A percentile compares a stretch with the other conserved stretches of the same genome.
Conservation (phyloP, 2,113 vertebrate genomes). For the Recurvirostra avosetta region DNA sequence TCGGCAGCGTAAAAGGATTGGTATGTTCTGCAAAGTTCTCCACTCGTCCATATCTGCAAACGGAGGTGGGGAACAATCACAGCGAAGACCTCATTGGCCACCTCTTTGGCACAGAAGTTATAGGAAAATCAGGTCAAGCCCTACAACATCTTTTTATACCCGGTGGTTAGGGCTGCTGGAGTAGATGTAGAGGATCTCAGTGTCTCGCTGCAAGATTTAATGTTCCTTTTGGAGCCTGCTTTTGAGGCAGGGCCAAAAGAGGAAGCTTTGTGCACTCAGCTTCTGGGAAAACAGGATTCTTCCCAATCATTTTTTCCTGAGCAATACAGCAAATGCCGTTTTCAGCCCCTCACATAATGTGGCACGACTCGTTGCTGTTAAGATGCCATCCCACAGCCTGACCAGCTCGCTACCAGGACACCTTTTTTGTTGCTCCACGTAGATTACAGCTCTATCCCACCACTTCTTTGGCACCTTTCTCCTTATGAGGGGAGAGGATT, state of each 20-base stretch:
- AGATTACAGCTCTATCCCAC: background rate
- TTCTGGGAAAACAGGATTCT: background rate
- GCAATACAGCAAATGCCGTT: background rate
- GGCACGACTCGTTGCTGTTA: background rate
- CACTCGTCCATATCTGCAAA: rapidly evolving
- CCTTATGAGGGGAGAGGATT: background rate
- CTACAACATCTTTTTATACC: background rate
- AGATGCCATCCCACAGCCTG: background rate
- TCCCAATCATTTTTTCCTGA: background rate
- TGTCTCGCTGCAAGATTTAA: background rate
- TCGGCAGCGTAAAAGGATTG: rapidly evolving
- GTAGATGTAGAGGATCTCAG: background rate
- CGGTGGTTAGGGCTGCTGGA: background rate
- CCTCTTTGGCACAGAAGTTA: background rate
- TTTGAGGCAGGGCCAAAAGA: background rate
- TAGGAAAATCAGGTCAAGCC: background rate
- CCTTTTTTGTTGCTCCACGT: background rate
- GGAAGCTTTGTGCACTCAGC: background rate
- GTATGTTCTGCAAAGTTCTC: background rate
- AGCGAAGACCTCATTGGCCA: background rate
- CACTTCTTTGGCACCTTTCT: background rate
- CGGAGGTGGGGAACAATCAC: background rate
- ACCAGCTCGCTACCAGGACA: background rate
- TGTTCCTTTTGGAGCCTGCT: background rate
- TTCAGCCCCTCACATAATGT: rapidly evolving